A percentile compares a stretch with the other conserved stretches of the same genome.
These are phyloP conservation scores for Lycophotia porphyrea DNA, from an alignment of 2,888 invertebrate genomes.

Conservation along the genomic window DNA sequence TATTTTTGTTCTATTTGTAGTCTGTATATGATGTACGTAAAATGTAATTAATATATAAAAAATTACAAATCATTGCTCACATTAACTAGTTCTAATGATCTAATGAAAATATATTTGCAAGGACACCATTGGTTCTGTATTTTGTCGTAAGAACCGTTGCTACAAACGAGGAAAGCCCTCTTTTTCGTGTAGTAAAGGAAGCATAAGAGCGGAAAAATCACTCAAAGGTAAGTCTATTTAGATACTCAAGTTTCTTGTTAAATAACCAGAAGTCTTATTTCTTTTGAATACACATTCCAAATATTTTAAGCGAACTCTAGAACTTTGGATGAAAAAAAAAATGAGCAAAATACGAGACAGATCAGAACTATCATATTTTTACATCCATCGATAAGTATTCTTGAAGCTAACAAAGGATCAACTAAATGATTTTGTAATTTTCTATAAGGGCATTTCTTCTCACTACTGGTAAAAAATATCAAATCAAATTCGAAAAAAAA, in stretches of 20 bases:
- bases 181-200: background rate
- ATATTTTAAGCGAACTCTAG: background rate
- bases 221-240: background rate
- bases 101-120: conserved; percentile 36
- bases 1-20: too few species aligned
- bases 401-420: background rate
- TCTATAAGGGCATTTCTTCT: background rate
- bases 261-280: background rate
- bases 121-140: conserved; percentile 36
- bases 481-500: conserved; percentile 16
- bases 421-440: background rate
- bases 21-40: too few species aligned
- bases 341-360: background rate
- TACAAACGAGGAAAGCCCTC: background rate
- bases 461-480: conserved; percentile 1
- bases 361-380: background rate
- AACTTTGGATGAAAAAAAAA: background rate
- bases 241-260: background rate
- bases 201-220: too few species aligned
- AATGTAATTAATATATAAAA: too few species aligned
- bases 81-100: conserved; percentile 38
- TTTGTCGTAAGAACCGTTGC: background rate
- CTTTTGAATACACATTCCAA: background rate
- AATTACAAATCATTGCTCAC: conserved; percentile 24
- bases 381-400: background rate